These are phyloP conservation scores for Agrotis puta DNA, from an alignment of 2,888 invertebrate species.

Conservation along the genomic window DNA sequence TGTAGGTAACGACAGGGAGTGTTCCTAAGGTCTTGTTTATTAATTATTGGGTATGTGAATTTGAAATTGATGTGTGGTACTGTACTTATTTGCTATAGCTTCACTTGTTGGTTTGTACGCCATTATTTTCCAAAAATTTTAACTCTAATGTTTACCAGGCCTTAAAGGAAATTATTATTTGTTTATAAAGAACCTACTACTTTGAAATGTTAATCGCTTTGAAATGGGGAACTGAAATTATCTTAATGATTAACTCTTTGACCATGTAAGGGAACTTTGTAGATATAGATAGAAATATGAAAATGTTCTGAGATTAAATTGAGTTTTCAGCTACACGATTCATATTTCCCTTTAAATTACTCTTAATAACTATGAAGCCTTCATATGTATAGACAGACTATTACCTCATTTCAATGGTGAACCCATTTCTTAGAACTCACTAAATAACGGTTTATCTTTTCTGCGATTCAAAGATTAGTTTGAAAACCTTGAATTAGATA, in stretches of 20 bases:
- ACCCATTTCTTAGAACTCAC: background rate
- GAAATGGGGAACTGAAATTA: background rate
- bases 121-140: background rate
- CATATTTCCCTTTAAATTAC: background rate
- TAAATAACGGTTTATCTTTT: constrained; percentile 9
- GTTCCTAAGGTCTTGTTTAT: constrained; percentile 30
- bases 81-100: background rate
- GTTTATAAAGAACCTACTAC: background rate
- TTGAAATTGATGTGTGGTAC: constrained; percentile 24
- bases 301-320: background rate
- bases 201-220: no score
- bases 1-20: constrained; percentile 33
- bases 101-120: background rate
- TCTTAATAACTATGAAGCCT: background rate
- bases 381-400: background rate
- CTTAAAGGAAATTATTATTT: background rate
- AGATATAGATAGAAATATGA: no score
- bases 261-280: background rate
- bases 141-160: background rate
- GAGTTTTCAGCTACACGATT: background rate
- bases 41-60: constrained; percentile 44
- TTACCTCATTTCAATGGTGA: background rate
- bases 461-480: constrained; percentile 51
- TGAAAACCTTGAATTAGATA: constrained; percentile 38
- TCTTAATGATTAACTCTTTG: background rate